phyloP scores from a whole-genome alignment of 2,797 vertebrate genomes.

The Squalus acanthias region DNA sequence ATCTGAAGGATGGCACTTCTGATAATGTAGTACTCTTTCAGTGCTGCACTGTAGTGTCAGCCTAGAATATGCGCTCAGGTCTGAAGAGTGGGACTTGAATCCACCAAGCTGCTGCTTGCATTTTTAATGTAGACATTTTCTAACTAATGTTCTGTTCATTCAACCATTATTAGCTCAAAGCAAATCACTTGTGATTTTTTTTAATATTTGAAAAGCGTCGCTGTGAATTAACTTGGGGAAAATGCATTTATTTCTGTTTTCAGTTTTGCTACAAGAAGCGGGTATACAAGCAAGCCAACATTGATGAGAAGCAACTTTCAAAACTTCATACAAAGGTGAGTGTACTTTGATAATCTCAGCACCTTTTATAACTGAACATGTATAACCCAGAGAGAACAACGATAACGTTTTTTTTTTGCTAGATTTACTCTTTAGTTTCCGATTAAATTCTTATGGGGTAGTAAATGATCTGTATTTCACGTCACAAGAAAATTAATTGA shows the following conservation, averaged over 20 bases:
- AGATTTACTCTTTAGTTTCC: background rate
- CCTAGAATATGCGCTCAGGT: background rate
- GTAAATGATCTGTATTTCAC: background rate
- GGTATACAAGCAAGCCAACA: slow-evolving; percentile 70
- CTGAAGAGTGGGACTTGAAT: no score
- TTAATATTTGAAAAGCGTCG: background rate
- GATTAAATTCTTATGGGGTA: background rate
- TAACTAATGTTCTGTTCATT: background rate
- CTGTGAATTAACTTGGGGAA: background rate
- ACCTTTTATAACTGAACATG: background rate
- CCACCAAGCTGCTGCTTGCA: background rate
- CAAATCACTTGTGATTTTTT: background rate
- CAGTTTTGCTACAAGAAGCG: slow-evolving; percentile 93
- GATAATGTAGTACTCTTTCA: background rate
- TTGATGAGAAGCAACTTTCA: slow-evolving; percentile 85
- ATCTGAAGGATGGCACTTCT: background rate
- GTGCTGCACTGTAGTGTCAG: background rate
- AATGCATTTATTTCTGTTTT: slow-evolving; percentile 37
- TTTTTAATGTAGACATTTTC: background rate
- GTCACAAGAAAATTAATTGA: background rate
- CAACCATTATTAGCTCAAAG: no score
- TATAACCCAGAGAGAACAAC: background rate
- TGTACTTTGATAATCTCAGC: background rate
- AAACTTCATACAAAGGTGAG: slow-evolving; percentile 87
- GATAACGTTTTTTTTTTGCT: no score